Conservation (phyloP, 2,888 invertebrate species). For the Parnassius apollo region DNA sequence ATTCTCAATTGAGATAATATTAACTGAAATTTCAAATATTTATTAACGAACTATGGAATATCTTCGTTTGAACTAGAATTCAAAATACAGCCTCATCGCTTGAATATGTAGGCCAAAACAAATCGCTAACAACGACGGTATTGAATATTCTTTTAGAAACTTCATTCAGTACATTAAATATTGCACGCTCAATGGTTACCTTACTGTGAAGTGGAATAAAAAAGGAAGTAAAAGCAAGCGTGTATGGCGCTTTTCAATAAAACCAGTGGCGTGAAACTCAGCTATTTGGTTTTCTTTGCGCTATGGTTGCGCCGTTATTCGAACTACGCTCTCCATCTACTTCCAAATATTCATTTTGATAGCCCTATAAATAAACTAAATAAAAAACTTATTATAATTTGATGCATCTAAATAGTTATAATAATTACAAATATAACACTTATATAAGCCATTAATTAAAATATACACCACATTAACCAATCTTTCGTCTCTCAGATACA, state of each 20-base stretch:
- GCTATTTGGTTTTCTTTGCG: conserved; percentile 66
- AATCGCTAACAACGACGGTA: background rate
- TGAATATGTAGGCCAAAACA: no score
- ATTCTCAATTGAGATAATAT: no score
- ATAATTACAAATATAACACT: conserved; percentile 36
- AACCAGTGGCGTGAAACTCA: conserved; percentile 60
- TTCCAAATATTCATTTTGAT: conserved; percentile 16
- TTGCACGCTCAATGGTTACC: conserved; percentile 22
- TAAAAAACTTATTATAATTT: background rate
- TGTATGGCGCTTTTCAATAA: conserved; percentile 64
- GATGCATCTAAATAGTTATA: conserved; percentile 26
- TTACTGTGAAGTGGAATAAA: conserved; percentile 45
- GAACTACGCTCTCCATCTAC: conserved; percentile 24
- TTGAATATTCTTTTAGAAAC: conserved; percentile 19
- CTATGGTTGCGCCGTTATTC: conserved; percentile 32
- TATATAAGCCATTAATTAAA: conserved; percentile 40
- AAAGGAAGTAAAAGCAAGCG: conserved; percentile 50
- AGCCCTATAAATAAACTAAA: conserved; percentile 8
- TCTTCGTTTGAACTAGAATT: no score
- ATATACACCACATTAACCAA: conserved; percentile 31
- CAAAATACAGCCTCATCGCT: no score
- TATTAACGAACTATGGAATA: no score
- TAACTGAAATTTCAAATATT: no score
- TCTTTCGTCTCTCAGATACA: conserved; percentile 40
- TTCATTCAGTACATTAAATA: conserved; percentile 19